Evolutionary conservation across 2,113 vertebrate species (phyloP).

Genomic region (Burhinus bistriatus): DNA sequence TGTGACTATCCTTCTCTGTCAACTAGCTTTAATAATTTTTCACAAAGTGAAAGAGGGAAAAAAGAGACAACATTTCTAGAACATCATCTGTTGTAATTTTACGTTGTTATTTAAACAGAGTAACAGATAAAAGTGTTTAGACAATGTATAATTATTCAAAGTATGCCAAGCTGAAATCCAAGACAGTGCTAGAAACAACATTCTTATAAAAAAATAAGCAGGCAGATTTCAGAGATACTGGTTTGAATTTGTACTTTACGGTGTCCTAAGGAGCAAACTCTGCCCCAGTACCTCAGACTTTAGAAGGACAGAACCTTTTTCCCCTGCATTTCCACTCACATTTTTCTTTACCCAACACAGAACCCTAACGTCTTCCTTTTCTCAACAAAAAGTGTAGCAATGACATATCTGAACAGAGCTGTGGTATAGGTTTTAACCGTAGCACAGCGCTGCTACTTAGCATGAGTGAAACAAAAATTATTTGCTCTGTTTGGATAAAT

Average conservation of each 20-base stretch:
- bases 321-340: not conserved
- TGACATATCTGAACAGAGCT: not conserved
- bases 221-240: not conserved
- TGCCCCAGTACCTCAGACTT: not conserved
- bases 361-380: not conserved
- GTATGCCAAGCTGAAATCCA: not conserved
- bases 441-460: not conserved
- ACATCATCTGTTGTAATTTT: not conserved
- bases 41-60: not conserved
- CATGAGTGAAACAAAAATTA: not conserved
- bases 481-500: not conserved
- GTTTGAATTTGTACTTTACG: not conserved
- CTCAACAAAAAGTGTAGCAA: not conserved
- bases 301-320: not conserved
- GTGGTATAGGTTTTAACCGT: not conserved
- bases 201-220: not conserved
- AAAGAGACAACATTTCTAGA: not conserved
- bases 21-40: not conserved
- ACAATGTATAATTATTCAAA: not conserved
- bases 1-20: not conserved
- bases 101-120: not conserved
- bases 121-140: not conserved
- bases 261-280: not conserved
- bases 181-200: not conserved
- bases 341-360: not conserved